Base-by-base conservation (phyloP, 2,113 vertebrate species). In the Egretta garzetta region DNA sequence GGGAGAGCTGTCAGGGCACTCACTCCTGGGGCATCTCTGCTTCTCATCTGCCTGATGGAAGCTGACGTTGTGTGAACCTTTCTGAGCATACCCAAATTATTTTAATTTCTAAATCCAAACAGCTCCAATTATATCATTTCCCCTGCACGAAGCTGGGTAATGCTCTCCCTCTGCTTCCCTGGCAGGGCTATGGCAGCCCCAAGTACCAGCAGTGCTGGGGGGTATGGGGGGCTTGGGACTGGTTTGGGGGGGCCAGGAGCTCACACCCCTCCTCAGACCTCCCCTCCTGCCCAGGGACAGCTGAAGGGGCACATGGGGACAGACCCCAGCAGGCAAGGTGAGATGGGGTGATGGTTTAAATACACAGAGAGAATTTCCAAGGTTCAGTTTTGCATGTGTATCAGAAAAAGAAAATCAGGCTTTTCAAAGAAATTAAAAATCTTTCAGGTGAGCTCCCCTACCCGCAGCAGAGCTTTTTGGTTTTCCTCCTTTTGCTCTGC, bases 71-170 rank as follows among this genome's bases (percentile, higher is more conserved):
- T 96, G 96, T 96, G 96, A 98, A 97, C 95, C 83, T 95, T 96
- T 70, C 96, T 3, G 12, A 97, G 92, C 95, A 97, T 96, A 94
- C 96, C 96, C 94, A 96, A 96, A 96, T 97, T 97, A 97, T 96
- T 97, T 87, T 95, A 97, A 97, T 97, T 97, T 97, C 91, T 95
- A 98, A 98, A 97, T 97, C 97, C 96, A 97, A 97, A 97, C 96
- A 96, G 91, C 89, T 93, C 91, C 95, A 96, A 97, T 97, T 98
- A 97, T 96, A 96, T 96, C 60, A 96, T 98, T 97, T 97, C 96
- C 94, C 96, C 71, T 56, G 92, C 64, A 90, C 15, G 1, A 83
- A 76, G 94, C 90, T 41, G 80, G 94, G 94, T 86, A 96, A 95
- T 92, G 63, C 92, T 95, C 95, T 90, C 79, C 93, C 94, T 92